Evolutionary conservation across 2,888 invertebrate species (phyloP), one percentile per base, ranked within the genome.

Genomic region (Macropis europaea): DNA sequence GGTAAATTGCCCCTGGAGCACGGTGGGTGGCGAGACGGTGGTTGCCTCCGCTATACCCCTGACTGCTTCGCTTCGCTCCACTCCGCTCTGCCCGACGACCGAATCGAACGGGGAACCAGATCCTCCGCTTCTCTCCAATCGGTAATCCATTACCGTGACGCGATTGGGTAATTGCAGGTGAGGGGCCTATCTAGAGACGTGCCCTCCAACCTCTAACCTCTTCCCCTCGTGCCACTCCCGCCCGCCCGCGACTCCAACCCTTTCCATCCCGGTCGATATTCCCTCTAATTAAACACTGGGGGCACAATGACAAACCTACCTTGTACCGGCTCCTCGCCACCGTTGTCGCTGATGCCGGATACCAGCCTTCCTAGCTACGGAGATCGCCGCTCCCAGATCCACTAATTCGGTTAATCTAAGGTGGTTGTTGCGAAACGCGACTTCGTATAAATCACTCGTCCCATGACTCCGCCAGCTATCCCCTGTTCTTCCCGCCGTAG

Each of bases 121-220:
- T 81, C 78, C 81, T 81, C 73, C 72, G 74, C 71, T 81, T 52
- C 79, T 81, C 81, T 81, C 75, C 81, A 81, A 86, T 86, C 85
- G 84, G 86, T 86, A 87, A 87, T 88, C 86, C 87, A 88, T 88
- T 87, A 88, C 83, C 83, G 78, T 82, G 81, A 86, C 82, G 85
- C 86, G 83, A 88, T 87, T 88, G 85, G 87, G 82, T 87, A 86
- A 87, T 87, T 86, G 87, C 84, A 87, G 87, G 86, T 85, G 86
- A 86, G 84, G 84, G 84, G 81, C 82, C 83, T 81, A 86, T 86
- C 84, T 77, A 78, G 86, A 84, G 82, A 85, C 83, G 84, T 82
- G 83, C 82, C 77, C 76, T 73, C 77, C 68, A 62, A 77, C 61
- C 77, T 64, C 57, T 67, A 61, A 62, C 76, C 69, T 66, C 67